A percentile compares a stretch with the other conserved stretches of the same genome.
phyloP scores from a whole-genome alignment of 2,797 vertebrate species.

The Gobio occitaniae region DNA sequence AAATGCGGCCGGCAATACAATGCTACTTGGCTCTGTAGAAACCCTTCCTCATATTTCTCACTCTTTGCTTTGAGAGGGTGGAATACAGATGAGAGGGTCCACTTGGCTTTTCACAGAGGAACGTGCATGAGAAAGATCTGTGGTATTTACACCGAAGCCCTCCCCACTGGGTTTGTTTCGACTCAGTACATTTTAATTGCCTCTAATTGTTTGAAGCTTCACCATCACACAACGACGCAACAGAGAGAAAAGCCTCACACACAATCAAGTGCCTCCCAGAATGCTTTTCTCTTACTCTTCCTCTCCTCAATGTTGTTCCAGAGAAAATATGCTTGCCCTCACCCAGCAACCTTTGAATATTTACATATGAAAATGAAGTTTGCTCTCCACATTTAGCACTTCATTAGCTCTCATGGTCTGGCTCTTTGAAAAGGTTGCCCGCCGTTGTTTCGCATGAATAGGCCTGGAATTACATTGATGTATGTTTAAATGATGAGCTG shows the following conservation, averaged over 20 bases:
- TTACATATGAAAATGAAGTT: conserved; percentile 81
- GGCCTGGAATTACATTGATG: conserved; percentile 46
- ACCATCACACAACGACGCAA: conserved; percentile 75
- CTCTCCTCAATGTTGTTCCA: conserved; percentile 63
- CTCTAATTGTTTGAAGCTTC: conserved; percentile 80
- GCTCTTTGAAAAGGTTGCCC: conserved; percentile 68
- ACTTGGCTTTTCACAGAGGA: conserved; percentile 71
- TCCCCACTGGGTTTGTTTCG: conserved; percentile 66
- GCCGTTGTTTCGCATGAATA: conserved; percentile 72
- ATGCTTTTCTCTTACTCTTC: conserved; percentile 61
- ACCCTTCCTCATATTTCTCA: conserved; percentile 36
- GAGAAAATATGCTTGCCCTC: conserved; percentile 69
- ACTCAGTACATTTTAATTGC: conserved; percentile 82
- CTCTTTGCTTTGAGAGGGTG: conserved; percentile 61
- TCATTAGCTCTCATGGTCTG: conserved; percentile 78
- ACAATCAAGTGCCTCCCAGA: conserved; percentile 71
- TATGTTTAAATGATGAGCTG: conserved; percentile 43
- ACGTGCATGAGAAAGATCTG: conserved; percentile 68
- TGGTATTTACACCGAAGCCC: conserved; percentile 72
- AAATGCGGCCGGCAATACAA: conserved; percentile 73
- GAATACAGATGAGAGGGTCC: conserved; percentile 78
- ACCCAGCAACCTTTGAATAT: conserved; percentile 73
- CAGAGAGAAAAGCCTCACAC: conserved; percentile 20
- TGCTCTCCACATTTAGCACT: conserved; percentile 80
- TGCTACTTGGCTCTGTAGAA: conserved; percentile 71